Evolutionary conservation across 2,113 vertebrate genomes (phyloP).

Genomic region (Brevimyrus niger): DNA sequence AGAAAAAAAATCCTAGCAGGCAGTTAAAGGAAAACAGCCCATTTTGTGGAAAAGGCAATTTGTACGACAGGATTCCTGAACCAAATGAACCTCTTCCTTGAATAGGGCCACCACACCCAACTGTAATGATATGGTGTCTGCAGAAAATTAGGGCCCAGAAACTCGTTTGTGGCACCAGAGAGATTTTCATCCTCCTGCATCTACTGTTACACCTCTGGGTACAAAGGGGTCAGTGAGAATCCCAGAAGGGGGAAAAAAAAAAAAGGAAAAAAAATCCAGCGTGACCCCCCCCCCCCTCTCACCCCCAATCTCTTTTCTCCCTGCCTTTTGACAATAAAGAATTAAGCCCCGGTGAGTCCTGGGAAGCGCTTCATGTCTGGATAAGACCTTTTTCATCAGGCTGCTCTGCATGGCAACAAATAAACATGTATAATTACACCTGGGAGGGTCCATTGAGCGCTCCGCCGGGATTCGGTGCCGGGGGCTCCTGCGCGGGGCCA

Average conservation of each 20-base stretch:
- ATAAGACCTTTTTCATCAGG: slow-evolving; percentile 90
- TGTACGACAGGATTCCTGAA: slow-evolving; percentile 55
- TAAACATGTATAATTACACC: slow-evolving; percentile 99
- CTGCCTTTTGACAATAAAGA: slow-evolving; percentile 74
- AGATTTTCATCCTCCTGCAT: slow-evolving; percentile 56
- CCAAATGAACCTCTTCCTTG: slow-evolving; percentile 46
- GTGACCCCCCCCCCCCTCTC: slow-evolving; percentile 61
- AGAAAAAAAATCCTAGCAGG: neutral
- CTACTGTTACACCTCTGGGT: slow-evolving; percentile 77
- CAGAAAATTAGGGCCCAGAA: slow-evolving; percentile 80
- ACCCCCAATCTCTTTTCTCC: slow-evolving; percentile 40
- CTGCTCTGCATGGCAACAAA: slow-evolving; percentile 97
- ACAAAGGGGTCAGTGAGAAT: slow-evolving; percentile 81
- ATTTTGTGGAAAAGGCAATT: slow-evolving; percentile 53
- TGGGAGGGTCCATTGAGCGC: slow-evolving; percentile 92
- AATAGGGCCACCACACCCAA: slow-evolving; percentile 62
- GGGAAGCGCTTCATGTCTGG: slow-evolving; percentile 84
- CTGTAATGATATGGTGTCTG: slow-evolving; percentile 73
- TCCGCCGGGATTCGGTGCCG: slow-evolving; percentile 98
- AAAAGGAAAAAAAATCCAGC: slow-evolving; percentile 57
- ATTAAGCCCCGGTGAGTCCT: slow-evolving; percentile 82
- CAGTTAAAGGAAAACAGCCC: slow-evolving; percentile 32
- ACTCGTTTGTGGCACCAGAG: slow-evolving; percentile 62
- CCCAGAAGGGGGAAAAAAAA: slow-evolving; percentile 44
- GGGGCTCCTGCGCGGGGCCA: slow-evolving; percentile 86